These are phyloP conservation scores for Napeogenes sylphis DNA, from an alignment of 2,888 invertebrate genomes.

Conservation along the genomic window DNA sequence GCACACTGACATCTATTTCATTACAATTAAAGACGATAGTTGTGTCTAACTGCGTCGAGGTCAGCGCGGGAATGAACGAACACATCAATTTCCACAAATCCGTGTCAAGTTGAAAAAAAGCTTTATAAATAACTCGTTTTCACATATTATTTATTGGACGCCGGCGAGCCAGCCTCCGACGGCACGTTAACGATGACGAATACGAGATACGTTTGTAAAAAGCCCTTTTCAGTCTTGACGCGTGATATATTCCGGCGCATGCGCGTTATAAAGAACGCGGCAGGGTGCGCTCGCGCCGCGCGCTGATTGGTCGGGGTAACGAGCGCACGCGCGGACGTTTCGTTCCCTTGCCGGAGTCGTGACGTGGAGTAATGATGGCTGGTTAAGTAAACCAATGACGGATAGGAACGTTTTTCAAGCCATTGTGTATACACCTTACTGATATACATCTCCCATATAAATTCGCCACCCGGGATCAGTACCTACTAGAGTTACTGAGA, in stretches of 20 bases:
- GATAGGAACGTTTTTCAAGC: constrained; percentile 71
- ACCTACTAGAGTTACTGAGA: constrained; percentile 8
- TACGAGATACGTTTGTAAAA: constrained; percentile 72
- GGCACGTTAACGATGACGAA: constrained; percentile 71
- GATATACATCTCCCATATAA: constrained; percentile 27
- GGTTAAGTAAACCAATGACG: constrained; percentile 67
- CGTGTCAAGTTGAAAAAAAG: constrained; percentile 58
- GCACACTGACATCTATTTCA: constrained; percentile 39
- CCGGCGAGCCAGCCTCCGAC: constrained; percentile 46
- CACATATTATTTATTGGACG: constrained; percentile 66
- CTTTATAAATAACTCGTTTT: constrained; percentile 63
- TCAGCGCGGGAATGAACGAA: constrained; percentile 34
- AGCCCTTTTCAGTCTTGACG: constrained; percentile 65
- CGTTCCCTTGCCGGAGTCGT: constrained; percentile 46
- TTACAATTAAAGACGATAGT: constrained; percentile 42
- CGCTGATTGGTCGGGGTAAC: constrained; percentile 67
- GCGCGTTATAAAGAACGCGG: constrained; percentile 69
- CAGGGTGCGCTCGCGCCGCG: constrained; percentile 65
- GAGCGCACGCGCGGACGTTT: constrained; percentile 56
- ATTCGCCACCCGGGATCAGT: constrained; percentile 5
- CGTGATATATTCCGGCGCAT: constrained; percentile 69
- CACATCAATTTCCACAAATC: constrained; percentile 69
- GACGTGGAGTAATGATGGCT: constrained; percentile 67
- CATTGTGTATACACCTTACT: constrained; percentile 47
- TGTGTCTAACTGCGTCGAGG: constrained; percentile 29